phyloP scores from a whole-genome alignment of 2,797 vertebrate genomes.

The Coregonus suidteri region DNA sequence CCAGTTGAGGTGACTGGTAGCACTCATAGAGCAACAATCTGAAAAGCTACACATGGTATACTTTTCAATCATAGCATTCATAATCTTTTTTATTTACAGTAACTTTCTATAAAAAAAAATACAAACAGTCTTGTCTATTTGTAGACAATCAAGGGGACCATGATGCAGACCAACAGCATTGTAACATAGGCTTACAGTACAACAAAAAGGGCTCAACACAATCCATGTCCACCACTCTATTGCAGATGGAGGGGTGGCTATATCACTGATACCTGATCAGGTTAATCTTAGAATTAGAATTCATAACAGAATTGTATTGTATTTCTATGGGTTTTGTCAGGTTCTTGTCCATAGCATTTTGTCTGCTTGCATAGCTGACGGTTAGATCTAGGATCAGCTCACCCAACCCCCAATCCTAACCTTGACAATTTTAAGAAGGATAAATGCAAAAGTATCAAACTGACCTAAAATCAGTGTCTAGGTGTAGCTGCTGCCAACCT shows the following conservation, averaged over 20 bases:
- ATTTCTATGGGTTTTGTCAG: neutral
- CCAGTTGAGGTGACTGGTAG: conserved; percentile 14
- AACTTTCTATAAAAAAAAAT: conserved; percentile 17
- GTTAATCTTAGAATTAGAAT: too few species aligned
- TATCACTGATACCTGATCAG: too few species aligned
- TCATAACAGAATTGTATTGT: too few species aligned
- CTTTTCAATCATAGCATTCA: conserved; percentile 3
- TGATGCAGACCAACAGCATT: conserved; percentile 22
- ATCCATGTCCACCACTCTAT: too few species aligned
- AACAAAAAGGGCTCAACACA: too few species aligned
- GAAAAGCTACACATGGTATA: conserved; percentile 24
- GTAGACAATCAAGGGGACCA: conserved; percentile 10
- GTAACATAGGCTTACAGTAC: neutral
- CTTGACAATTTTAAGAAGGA: too few species aligned
- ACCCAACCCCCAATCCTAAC: too few species aligned
- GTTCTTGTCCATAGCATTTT: neutral
- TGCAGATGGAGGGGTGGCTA: too few species aligned
- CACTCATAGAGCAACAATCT: conserved; percentile 8
- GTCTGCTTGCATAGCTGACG: neutral
- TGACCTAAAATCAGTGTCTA: neutral
- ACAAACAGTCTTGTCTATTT: neutral
- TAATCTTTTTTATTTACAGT: conserved; percentile 29
- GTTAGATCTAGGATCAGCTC: too few species aligned
- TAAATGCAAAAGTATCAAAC: neutral
- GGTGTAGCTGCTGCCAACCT: neutral